phyloP scores from a whole-genome alignment of 2,797 vertebrate genomes.

The Hypotaenidia philippensis region DNA sequence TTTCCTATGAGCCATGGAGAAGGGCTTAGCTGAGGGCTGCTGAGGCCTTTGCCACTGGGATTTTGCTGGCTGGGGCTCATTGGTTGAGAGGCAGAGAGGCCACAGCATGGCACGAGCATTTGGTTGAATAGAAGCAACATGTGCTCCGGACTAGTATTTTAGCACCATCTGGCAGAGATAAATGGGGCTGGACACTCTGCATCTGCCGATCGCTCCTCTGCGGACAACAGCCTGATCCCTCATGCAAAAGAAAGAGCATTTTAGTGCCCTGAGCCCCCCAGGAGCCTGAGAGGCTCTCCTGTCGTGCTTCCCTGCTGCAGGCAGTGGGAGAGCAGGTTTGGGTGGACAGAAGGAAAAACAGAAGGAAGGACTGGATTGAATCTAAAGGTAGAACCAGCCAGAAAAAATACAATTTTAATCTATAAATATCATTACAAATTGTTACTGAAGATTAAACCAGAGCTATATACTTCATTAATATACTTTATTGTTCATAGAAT shows the following conservation, averaged over 20 bases:
- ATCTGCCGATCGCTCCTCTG: not conserved
- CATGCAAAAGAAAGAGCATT: slow-evolving; percentile 11
- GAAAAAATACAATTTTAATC: not conserved
- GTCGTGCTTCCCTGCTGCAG: not conserved
- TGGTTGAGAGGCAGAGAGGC: slow-evolving; percentile 32
- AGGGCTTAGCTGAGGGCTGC: not conserved
- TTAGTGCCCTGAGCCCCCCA: not conserved
- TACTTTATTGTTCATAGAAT: not conserved
- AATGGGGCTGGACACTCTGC: slow-evolving; percentile 52
- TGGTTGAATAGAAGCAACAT: slow-evolving; percentile 63
- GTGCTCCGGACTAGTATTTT: not conserved
- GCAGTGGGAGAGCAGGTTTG: not conserved
- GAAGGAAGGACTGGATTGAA: not conserved
- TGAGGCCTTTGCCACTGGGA: not conserved
- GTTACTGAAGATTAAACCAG: not conserved
- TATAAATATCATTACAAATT: not conserved
- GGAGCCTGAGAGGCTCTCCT: not conserved
- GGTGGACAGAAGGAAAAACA: not conserved
- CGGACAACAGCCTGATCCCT: not conserved
- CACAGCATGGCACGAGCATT: slow-evolving; percentile 50
- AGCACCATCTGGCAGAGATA: slow-evolving; percentile 70
- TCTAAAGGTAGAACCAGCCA: not conserved
- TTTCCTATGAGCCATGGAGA: not conserved
- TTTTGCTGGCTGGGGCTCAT: slow-evolving; percentile 21
- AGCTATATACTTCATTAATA: not conserved